These are phyloP conservation scores for Phalacrocorax aristotelis DNA, from an alignment of 2,113 vertebrate species.

Conservation along the genomic window DNA sequence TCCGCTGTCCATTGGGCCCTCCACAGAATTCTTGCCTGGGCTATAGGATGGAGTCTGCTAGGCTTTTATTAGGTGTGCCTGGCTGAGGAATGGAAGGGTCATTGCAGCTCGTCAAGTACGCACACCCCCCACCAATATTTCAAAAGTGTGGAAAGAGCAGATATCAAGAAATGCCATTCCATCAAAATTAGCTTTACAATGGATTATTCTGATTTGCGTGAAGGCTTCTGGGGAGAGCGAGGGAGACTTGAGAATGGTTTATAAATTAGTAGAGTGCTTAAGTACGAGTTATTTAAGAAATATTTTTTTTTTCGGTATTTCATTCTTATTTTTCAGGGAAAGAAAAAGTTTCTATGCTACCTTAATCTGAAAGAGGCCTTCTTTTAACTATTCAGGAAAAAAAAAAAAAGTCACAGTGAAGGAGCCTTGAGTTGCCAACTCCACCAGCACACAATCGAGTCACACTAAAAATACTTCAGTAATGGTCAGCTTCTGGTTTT, in stretches of 20 bases:
- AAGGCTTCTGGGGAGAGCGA: background rate
- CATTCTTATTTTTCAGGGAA: background rate
- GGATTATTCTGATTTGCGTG: background rate
- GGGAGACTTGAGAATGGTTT: background rate
- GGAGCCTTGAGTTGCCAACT: background rate
- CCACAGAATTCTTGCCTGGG: background rate
- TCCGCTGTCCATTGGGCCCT: background rate
- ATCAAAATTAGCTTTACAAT: background rate
- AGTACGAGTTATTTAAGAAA: background rate
- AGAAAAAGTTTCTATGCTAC: background rate
- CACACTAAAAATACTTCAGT: constrained; percentile 41
- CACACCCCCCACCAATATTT: fast-evolving
- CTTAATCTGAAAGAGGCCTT: background rate
- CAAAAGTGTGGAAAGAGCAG: background rate
- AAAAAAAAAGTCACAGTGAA: background rate
- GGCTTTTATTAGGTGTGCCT: background rate
- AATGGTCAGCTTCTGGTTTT: constrained; percentile 35
- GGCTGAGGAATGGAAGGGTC: background rate
- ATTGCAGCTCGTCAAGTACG: background rate
- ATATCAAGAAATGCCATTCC: background rate
- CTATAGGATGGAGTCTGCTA: background rate
- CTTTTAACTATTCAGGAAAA: background rate
- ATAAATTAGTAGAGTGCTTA: background rate
- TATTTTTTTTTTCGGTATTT: background rate
- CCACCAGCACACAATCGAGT: background rate